Evolutionary conservation across 2,113 vertebrate genomes (phyloP).

Genomic region (Ivindomyrus marchei): DNA sequence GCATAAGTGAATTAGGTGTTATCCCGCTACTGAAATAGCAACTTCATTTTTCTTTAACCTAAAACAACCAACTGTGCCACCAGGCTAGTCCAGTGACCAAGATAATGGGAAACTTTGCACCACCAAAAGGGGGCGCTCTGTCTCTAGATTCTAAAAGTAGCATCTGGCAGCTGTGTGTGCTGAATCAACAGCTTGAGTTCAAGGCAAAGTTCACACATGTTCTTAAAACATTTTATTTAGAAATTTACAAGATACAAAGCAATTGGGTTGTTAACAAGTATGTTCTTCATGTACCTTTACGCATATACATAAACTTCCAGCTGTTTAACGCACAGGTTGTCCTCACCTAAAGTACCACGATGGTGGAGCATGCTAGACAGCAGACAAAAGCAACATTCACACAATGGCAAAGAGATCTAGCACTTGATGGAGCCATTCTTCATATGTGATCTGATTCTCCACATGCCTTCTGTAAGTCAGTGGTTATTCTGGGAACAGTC

Average conservation of each 20-base stretch:
- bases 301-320: conserved; percentile 15
- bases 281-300: conserved; percentile 27
- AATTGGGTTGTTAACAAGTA: background rate
- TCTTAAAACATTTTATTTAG: conserved; percentile 5
- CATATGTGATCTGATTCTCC: conserved; percentile 35
- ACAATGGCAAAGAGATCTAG: background rate
- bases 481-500: conserved; percentile 69
- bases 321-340: background rate
- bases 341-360: conserved; percentile 12
- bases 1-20: background rate
- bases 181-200: background rate
- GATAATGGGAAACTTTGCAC: background rate
- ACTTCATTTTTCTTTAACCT: background rate
- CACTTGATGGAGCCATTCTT: conserved; percentile 7
- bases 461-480: conserved; percentile 48
- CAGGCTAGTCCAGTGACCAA: background rate
- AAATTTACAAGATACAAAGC: conserved; percentile 25
- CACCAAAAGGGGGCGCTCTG: background rate
- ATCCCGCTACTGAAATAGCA: background rate
- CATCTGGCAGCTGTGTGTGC: background rate
- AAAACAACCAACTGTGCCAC: background rate
- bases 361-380: background rate
- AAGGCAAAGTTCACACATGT: background rate
- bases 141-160: background rate
- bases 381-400: background rate